Percentiles rank a stretch among this genome's conserved stretches.
Conservation (phyloP, 2,113 vertebrate species). For the Eira barbara region DNA sequence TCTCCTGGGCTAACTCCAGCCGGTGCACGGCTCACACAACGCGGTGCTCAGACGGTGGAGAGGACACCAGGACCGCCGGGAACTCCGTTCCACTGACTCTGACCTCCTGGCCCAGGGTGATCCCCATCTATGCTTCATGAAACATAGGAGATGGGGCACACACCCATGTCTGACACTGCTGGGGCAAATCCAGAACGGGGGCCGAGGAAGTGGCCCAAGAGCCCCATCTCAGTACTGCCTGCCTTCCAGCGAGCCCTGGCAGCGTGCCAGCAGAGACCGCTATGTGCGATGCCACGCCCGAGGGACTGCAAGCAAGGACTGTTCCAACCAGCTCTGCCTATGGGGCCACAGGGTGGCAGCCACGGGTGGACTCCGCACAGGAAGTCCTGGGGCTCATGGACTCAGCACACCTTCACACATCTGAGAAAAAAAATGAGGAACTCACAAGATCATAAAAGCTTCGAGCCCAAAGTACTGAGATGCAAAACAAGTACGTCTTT, state of each 20-base stretch:
- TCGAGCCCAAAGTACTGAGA: neutral
- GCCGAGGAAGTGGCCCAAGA: neutral
- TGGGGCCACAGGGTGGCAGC: too few species aligned
- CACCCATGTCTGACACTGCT: accelerated
- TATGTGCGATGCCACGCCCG: accelerated
- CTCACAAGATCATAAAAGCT: neutral
- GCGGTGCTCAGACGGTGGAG: accelerated
- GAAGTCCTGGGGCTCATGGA: too few species aligned
- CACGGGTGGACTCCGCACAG: accelerated
- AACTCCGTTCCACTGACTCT: neutral
- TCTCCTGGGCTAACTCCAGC: too few species aligned
- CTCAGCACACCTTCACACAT: neutral
- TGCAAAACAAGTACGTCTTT: accelerated
- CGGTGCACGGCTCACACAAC: accelerated
- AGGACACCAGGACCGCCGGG: accelerated
- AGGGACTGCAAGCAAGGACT: neutral
- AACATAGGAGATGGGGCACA: neutral
- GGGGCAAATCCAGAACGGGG: neutral
- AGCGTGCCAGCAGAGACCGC: neutral
- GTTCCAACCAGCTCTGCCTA: accelerated
- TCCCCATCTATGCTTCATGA: accelerated
- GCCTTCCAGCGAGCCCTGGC: neutral
- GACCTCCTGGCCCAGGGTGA: too few species aligned
- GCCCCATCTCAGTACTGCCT: accelerated
- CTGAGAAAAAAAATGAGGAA: neutral